Base-by-base conservation (phyloP, 1,140 invertebrate genomes). In the Drosophila willistoni region DNA sequence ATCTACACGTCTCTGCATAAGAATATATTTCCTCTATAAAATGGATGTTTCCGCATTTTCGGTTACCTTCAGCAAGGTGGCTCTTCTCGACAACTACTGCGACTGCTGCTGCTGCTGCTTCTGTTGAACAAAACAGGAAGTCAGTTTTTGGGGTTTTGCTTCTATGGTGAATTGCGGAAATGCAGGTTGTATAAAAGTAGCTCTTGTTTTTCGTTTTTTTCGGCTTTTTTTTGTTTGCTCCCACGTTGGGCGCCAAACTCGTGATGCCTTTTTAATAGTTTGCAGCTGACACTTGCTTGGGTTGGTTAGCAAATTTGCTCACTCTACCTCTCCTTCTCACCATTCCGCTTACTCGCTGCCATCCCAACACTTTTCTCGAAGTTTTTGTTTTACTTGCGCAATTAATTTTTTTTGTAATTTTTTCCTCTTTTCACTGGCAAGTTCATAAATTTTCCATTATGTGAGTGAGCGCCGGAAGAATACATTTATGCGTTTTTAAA, bases 1-100 rank as follows among this genome's bases (percentile, higher is more conserved):
- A 87, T 87, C 80, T 67, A 63, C 62, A 77, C 84, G 83, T 86
- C 83, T 87, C 79, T 80, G 83, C 83, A 86, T 81, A 89, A 83
- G 83, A 87, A 87, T 87, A 87, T 87, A 87, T 87, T 87, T 87
- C 83, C 84, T 84, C 84, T 87, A 89, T 89, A 87, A 83, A 87
- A 87, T 80, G 84, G 83, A 87, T 77, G 84, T 82, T 83, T 87
- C 83, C 83, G 84, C 80, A 77, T 87, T 87, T 87, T 77, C 72
- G 84, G 72, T 64, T 75, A 61, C 77, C 51, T 57, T 51, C 17
- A 19, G 9, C 13, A 12, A 10, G 17, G 44, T 51, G 44, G 17
- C 7, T 19, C 44, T 47, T 19, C 44, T 19, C 17, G 7, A 12
- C 39, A 12, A 10, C 13, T n/a, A 4, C 39, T 41, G 39, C 39